Conservation (phyloP, 2,113 vertebrate species). For the Numenius arquata region DNA sequence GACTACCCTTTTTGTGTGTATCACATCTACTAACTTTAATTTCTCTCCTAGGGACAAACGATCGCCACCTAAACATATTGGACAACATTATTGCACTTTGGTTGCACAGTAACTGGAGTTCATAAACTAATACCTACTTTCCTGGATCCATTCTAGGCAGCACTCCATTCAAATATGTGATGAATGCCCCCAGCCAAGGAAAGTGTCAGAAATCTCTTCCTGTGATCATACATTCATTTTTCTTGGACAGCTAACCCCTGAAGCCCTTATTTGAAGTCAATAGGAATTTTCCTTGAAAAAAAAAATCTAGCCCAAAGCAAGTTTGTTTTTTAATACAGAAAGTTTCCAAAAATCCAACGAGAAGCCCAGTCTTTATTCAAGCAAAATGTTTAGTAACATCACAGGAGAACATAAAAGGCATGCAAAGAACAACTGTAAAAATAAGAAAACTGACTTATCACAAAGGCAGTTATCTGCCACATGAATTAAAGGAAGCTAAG, state of each 20-base stretch:
- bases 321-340: background rate
- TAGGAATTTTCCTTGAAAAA: background rate
- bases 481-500: background rate
- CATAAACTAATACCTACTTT: background rate
- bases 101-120: background rate
- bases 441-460: constrained; percentile 8
- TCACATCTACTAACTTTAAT: background rate
- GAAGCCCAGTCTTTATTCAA: background rate
- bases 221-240: background rate
- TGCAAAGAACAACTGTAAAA: constrained; percentile 16
- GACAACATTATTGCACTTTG: background rate
- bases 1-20: background rate
- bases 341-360: background rate
- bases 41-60: background rate
- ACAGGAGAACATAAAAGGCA: constrained; percentile 7
- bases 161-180: background rate
- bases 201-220: constrained; percentile 24
- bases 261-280: constrained; percentile 6
- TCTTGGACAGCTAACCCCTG: background rate
- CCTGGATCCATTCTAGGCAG: background rate
- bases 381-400: background rate
- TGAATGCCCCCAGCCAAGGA: background rate
- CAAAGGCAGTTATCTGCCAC: constrained; percentile 17
- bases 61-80: background rate
- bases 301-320: background rate